phyloP scores from a whole-genome alignment of 2,888 invertebrate genomes.

The Deilephila porcellus region DNA sequence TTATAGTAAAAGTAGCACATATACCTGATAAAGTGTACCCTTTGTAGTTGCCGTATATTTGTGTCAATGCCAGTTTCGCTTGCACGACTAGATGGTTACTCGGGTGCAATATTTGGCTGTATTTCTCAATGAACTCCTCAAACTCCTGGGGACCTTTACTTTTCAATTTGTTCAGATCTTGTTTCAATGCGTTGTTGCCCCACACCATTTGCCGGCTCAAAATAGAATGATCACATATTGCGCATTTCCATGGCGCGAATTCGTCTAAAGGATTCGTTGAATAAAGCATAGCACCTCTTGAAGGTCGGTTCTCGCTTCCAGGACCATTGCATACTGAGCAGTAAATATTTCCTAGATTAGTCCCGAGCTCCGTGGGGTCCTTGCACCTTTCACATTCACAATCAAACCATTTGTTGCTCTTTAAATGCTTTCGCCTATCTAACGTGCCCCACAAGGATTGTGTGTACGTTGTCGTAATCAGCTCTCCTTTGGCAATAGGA shows the following conservation, averaged over 20 bases:
- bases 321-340: constrained; percentile 86
- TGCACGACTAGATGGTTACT: constrained; percentile 88
- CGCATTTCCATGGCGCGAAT: constrained; percentile 87
- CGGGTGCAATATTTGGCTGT: constrained; percentile 86
- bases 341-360: constrained; percentile 86
- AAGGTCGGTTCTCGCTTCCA: constrained; percentile 50
- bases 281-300: constrained; percentile 78
- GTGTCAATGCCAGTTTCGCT: constrained; percentile 88
- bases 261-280: constrained; percentile 86
- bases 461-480: constrained; percentile 88
- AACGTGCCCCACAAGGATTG: constrained; percentile 89
- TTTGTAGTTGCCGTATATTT: constrained; percentile 87
- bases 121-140: constrained; percentile 87
- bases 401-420: constrained; percentile 87
- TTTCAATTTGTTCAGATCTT: constrained; percentile 83
- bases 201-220: constrained; percentile 85
- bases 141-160: constrained; percentile 82
- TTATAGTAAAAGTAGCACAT: constrained; percentile 22
- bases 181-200: constrained; percentile 86
- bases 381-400: constrained; percentile 88
- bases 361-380: constrained; percentile 89
- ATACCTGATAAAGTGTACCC: constrained; percentile 84
- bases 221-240: constrained; percentile 85
- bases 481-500: constrained; percentile 87
- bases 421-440: constrained; percentile 86